Percentiles rank a stretch among this genome's conserved stretches.
Evolutionary conservation across 2,797 vertebrate genomes (phyloP).

Genomic region (Clarias platycephalus): DNA sequence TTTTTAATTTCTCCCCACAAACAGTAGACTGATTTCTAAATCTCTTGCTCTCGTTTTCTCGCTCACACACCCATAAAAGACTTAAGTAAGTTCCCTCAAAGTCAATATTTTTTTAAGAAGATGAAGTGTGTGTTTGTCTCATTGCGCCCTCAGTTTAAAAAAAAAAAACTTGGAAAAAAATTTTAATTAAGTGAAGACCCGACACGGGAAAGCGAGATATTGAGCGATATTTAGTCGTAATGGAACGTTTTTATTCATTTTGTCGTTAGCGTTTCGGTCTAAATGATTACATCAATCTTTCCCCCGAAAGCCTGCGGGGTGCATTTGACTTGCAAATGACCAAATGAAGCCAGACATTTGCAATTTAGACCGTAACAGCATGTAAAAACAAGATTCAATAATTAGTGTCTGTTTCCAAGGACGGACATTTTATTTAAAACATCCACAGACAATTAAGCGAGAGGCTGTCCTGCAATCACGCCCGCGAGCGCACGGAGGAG

Average conservation of each 20-base stretch:
- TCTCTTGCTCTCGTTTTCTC: background rate
- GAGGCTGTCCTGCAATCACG: constrained; percentile 77
- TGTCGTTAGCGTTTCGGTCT: constrained; percentile 67
- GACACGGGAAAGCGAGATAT: constrained; percentile 51
- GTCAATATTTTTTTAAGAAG: background rate
- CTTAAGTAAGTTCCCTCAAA: constrained; percentile 16
- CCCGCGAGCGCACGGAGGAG: constrained; percentile 64
- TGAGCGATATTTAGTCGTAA: constrained; percentile 65
- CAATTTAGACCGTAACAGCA: constrained; percentile 74
- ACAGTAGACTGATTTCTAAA: background rate
- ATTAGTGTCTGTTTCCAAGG: constrained; percentile 83
- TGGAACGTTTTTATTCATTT: constrained; percentile 72
- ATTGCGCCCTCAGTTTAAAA: constrained; percentile 54
- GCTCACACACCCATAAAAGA: background rate
- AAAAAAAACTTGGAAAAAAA: constrained; percentile 19
- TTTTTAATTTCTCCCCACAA: background rate
- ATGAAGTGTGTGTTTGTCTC: constrained; percentile 12
- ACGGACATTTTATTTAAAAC: constrained; percentile 79
- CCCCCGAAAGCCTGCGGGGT: constrained; percentile 63
- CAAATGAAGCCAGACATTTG: constrained; percentile 70
- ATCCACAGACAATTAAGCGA: constrained; percentile 77
- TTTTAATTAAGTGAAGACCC: constrained; percentile 50
- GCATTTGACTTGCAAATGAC: constrained; percentile 87
- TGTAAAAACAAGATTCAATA: constrained; percentile 77
- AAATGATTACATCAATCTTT: constrained; percentile 80